phyloP scores from a whole-genome alignment of 2,797 vertebrate species.

The Coluber constrictor region DNA sequence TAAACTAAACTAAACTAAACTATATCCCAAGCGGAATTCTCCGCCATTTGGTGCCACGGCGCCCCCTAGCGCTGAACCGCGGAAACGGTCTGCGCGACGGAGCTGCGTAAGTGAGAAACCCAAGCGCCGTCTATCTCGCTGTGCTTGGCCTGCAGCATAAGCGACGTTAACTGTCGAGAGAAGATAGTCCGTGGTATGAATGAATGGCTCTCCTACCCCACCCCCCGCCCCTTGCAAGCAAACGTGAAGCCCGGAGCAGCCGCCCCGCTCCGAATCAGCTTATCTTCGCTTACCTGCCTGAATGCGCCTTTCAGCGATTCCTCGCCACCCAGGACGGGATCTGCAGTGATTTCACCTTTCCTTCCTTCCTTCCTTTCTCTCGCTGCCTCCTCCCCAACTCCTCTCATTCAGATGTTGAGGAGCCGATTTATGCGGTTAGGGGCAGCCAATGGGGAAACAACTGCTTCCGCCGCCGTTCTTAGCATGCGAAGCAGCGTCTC shows the following conservation, averaged over 20 bases:
- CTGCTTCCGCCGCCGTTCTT: background rate
- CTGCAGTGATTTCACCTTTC: background rate
- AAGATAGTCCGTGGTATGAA: background rate
- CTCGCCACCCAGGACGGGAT: background rate
- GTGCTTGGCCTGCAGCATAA: too few species aligned
- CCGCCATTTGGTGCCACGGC: background rate
- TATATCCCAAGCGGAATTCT: background rate
- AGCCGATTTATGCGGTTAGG: background rate
- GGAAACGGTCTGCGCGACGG: background rate
- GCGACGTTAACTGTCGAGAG: too few species aligned
- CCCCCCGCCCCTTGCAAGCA: background rate
- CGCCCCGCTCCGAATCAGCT: background rate
- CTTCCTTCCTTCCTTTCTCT: background rate
- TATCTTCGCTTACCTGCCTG: background rate
- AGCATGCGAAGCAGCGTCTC: background rate
- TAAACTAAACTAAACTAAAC: too few species aligned
- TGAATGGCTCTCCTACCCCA: background rate
- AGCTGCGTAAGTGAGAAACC: background rate
- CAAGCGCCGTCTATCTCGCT: background rate
- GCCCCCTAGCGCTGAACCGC: background rate
- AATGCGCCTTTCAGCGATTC: background rate
- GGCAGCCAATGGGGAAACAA: slow-evolving; percentile 12
- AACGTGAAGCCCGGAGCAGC: too few species aligned
- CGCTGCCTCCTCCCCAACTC: background rate
- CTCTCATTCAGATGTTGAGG: slow-evolving; percentile 16